phyloP scores from a whole-genome alignment of 2,797 vertebrate genomes.

The Threskiornis aethiopicus region DNA sequence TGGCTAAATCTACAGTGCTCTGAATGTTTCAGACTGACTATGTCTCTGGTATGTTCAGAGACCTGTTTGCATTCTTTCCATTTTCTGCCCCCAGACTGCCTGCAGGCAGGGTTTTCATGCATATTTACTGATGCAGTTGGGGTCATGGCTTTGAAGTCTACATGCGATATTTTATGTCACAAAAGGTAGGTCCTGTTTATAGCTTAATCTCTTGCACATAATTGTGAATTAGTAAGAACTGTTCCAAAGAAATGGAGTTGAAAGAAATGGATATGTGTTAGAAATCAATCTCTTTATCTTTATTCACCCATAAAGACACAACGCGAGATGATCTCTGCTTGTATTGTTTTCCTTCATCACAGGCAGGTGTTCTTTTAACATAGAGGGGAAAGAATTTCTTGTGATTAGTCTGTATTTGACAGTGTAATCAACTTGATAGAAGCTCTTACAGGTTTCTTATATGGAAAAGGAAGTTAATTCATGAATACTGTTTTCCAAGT shows the following conservation, averaged over 20 bases:
- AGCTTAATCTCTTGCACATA: not conserved
- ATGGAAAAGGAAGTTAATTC: not conserved
- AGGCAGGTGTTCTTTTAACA: not conserved
- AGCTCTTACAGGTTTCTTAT: not conserved
- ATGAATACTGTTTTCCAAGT: not conserved
- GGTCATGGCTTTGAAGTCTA: not conserved
- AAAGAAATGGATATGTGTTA: not conserved
- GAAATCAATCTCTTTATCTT: not conserved
- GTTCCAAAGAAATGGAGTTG: not conserved
- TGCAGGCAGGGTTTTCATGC: not conserved
- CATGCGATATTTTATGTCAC: not conserved
- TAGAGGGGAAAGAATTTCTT: not conserved
- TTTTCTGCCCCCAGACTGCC: not conserved
- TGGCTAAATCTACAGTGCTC: not conserved
- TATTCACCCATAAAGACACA: not conserved
- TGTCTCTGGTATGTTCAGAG: not conserved
- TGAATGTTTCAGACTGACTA: not conserved
- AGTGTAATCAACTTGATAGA: not conserved
- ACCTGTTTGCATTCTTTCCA: not conserved
- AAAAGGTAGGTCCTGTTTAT: not conserved
- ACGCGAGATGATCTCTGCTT: not conserved
- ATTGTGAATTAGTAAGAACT: not conserved
- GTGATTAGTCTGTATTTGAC: not conserved
- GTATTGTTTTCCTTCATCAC: not conserved
- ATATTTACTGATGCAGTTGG: not conserved